A percentile compares a stretch with the other conserved stretches of the same genome.
Evolutionary conservation across 1,140 invertebrate species (phyloP).

Genomic region (Calycopis cecrops): DNA sequence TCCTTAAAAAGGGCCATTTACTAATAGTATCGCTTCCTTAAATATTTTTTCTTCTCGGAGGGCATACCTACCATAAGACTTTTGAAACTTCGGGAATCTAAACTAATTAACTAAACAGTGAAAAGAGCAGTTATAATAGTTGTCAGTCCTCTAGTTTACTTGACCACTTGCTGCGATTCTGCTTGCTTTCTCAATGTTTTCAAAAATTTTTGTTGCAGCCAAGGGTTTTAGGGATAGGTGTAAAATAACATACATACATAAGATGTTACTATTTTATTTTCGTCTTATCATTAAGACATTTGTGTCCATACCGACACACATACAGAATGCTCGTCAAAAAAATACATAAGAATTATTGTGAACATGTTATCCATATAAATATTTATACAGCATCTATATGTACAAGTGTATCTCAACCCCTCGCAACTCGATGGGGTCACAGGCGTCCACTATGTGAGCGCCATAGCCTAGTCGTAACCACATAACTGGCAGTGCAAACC

Average conservation of each 20-base stretch:
- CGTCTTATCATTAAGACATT: constrained; percentile 59
- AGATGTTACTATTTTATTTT: constrained; percentile 71
- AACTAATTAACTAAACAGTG: too few species aligned
- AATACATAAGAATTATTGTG: constrained; percentile 47
- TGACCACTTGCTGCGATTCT: too few species aligned
- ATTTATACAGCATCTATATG: constrained; percentile 72
- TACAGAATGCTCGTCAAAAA: constrained; percentile 57
- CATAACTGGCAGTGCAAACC: too few species aligned
- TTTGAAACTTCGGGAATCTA: too few species aligned
- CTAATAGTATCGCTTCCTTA: too few species aligned
- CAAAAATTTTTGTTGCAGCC: constrained; percentile 5
- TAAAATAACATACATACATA: constrained; percentile 45
- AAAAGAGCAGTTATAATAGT: too few species aligned
- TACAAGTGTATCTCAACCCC: constrained; percentile 46
- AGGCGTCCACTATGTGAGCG: background rate
- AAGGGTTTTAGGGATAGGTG: constrained; percentile 8
- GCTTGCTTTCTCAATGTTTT: too few species aligned
- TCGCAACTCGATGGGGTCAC: background rate
- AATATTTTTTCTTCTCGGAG: too few species aligned
- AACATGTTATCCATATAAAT: constrained; percentile 64
- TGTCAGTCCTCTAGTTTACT: too few species aligned
- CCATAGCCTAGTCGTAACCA: too few species aligned
- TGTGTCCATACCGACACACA: constrained; percentile 58
- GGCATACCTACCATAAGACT: too few species aligned
- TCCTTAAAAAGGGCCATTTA: too few species aligned